Percentiles rank a stretch among this genome's conserved stretches.
Conservation (phyloP, 2,888 invertebrate genomes). For the Apamea crenata region DNA sequence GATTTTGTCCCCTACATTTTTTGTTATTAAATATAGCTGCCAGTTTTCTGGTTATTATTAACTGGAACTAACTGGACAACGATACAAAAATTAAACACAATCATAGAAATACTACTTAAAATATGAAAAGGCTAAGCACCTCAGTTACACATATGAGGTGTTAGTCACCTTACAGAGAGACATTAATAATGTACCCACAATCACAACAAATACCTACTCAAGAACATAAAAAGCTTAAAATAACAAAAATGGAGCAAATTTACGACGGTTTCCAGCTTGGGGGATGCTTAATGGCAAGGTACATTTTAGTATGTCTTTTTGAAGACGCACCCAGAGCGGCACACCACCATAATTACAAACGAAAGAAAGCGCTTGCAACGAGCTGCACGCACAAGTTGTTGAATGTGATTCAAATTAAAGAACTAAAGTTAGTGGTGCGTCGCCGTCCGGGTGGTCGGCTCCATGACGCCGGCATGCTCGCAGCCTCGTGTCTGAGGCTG, state of each 20-base stretch:
- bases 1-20: slow-evolving; percentile 18
- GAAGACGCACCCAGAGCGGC: slow-evolving; percentile 78
- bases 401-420: neutral
- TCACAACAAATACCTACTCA: slow-evolving; percentile 83
- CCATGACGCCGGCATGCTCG: slow-evolving; percentile 84
- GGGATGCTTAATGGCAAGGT: slow-evolving; percentile 79
- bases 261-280: slow-evolving; percentile 78
- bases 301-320: slow-evolving; percentile 80
- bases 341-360: slow-evolving; percentile 72
- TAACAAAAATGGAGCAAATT: slow-evolving; percentile 80
- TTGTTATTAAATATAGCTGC: slow-evolving; percentile 2
- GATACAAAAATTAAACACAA: slow-evolving; percentile 78
- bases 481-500: slow-evolving; percentile 90
- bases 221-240: slow-evolving; percentile 84
- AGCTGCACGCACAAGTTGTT: slow-evolving; percentile 16
- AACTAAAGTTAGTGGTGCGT: slow-evolving; percentile 68
- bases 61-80: slow-evolving; percentile 78
- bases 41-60: slow-evolving; percentile 72
- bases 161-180: slow-evolving; percentile 74
- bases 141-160: slow-evolving; percentile 72
- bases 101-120: slow-evolving; percentile 80
- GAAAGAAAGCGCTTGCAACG: slow-evolving; percentile 48
- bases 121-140: slow-evolving; percentile 73
- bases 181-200: slow-evolving; percentile 80
- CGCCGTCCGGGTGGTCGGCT: slow-evolving; percentile 74